These are phyloP conservation scores for Hiodon tergisus DNA, from an alignment of 2,113 vertebrate species.

Conservation along the genomic window DNA sequence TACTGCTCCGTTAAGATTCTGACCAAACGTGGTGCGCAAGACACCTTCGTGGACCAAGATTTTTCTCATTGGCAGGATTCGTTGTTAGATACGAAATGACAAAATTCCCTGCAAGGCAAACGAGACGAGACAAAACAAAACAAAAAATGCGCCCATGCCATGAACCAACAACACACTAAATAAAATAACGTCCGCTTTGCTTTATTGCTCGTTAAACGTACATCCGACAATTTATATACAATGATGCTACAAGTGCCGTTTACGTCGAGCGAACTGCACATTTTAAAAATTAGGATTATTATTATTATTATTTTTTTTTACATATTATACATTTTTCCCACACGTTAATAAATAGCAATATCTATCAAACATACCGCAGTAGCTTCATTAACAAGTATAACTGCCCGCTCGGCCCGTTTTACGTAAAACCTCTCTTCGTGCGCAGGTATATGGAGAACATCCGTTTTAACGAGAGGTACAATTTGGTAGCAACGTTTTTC, in stretches of 20 bases:
- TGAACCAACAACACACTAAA: background rate
- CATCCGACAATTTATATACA: conserved; percentile 61
- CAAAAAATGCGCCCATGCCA: background rate
- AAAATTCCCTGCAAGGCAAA: too few species aligned
- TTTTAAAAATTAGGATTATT: conserved; percentile 67
- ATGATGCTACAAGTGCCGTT: conserved; percentile 65
- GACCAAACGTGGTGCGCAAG: too few species aligned
- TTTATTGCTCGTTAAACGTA: conserved; percentile 66
- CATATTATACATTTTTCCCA: conserved; percentile 72
- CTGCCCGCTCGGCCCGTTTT: conserved; percentile 53
- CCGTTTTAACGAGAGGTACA: background rate
- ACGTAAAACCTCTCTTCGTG: conserved; percentile 31
- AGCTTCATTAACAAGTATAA: conserved; percentile 57
- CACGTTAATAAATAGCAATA: conserved; percentile 75
- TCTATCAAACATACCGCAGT: conserved; percentile 58
- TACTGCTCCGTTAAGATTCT: too few species aligned
- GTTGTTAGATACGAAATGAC: too few species aligned
- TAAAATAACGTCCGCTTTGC: conserved; percentile 55
- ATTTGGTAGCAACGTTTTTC: conserved; percentile 7
- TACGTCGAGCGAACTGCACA: conserved; percentile 53
- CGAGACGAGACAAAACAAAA: background rate
- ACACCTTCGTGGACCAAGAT: too few species aligned
- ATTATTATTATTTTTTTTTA: conserved; percentile 57
- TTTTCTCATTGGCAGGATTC: too few species aligned
- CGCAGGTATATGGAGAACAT: conserved; percentile 4